Evolutionary conservation across 2,113 vertebrate species (phyloP), one percentile per base, ranked within the genome.

Genomic region (Leucoraja erinaceus): DNA sequence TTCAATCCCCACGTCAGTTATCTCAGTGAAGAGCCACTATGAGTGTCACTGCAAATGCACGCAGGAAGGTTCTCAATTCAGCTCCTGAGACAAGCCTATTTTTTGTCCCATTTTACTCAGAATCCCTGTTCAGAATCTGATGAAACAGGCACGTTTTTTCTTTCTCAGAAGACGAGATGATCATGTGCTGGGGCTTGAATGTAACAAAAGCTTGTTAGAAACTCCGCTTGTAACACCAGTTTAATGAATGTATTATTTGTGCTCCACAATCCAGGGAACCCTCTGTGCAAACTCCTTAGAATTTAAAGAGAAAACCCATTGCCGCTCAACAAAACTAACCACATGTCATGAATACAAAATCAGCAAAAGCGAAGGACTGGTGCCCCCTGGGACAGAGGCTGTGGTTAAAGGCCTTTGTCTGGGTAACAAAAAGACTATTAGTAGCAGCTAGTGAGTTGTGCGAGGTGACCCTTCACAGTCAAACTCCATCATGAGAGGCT

Each of bases 381-480:
- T 31, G 2, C n/a, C 86, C 68, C 31, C n/a, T 68, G 59, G 59
- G 31, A 66, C 12, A 83, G 47, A 25, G 47, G 22, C 79, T 25
- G 63, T 90, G 86, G 61, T 33, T 90, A 9, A 90, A 68, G n/a
- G 86, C 59, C 61, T 90, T 90, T 90, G 86, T 90, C 25, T 33
- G n/a, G 61, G 12, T 33, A 90, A 90, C 31, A 90, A 90, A 90
- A 33, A 33, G n/a, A 20, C 86, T 63, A 68, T 90, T 90, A 33
- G 61, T 68, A 33, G 28, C 0, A 63, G 86, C 61, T 18, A 90
- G 28, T 31, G 14, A 66, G 86, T 56, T 54, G 79, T 25, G 79
- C 54, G 79, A 83, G 47, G 47, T 68, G 86, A 90, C n/a, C 86
- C 31, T 90, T 47, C 84, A 66, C 84, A 88, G 84, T 63, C 84